phyloP scores from a whole-genome alignment of 2,797 vertebrate species.

The Scolopax rusticola region DNA sequence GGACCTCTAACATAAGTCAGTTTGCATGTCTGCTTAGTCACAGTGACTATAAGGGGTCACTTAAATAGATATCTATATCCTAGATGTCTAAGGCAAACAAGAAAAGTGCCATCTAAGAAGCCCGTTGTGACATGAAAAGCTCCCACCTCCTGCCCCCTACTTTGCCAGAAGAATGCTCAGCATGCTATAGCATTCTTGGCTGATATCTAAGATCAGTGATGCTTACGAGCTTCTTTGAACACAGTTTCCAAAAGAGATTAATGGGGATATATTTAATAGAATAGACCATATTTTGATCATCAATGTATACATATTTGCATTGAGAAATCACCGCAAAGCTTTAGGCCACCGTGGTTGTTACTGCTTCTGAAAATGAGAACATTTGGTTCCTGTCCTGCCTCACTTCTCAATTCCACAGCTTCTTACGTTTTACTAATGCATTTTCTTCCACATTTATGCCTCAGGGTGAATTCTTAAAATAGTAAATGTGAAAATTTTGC shows the following conservation, averaged over 20 bases:
- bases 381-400: background rate
- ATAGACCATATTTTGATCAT: background rate
- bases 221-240: background rate
- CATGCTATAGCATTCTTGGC: rapidly evolving
- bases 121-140: background rate
- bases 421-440: background rate
- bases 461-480: background rate
- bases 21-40: background rate
- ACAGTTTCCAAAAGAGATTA: background rate
- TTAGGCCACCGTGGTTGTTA: background rate
- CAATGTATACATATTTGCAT: background rate
- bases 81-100: background rate
- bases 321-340: background rate
- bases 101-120: background rate
- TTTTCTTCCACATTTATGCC: background rate
- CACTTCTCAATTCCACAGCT: background rate
- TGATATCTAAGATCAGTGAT: background rate
- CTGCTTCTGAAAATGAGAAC: background rate
- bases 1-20: background rate
- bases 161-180: background rate
- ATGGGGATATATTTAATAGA: background rate
- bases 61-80: background rate
- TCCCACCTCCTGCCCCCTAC: background rate
- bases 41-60: background rate
- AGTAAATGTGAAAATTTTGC: background rate